Evolutionary conservation across 2,797 vertebrate genomes (phyloP), one percentile per base, ranked within the genome.

Genomic region (Helarctos malayanus): DNA sequence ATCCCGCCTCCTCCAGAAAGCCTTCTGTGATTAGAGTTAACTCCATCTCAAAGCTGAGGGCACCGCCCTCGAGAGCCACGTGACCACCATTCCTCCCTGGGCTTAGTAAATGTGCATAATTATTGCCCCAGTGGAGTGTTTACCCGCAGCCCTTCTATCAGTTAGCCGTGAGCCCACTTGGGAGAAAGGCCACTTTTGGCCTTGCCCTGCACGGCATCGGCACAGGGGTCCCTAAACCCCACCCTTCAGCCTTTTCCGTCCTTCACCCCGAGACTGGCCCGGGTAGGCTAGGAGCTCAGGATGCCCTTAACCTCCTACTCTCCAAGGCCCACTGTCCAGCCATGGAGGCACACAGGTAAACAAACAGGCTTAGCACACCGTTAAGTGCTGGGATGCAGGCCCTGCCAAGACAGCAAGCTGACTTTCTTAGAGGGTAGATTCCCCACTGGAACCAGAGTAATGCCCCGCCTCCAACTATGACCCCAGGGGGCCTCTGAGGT

Each of bases 1-100:
- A 95, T 95, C 29, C 80, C 84, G 19, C 97, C 97, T 97, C 98
- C 97, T 98, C 97, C 98, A 97, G 98, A 97, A 97, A 97, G 97
- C 91, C 98, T 98, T 97, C 97, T 18, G 86, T 92, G 97, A 98
- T 97, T 97, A 95, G 73, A 91, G 84, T 93, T 92, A 91, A 97
- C 80, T 88, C 95, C 95, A 96, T 95, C 92, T 95, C 83, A 84
- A 96, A 93, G 68, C 93, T 76, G 78, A 97, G 95, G 85, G 97
- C 97, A 9, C 95, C 95, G 95, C 95, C 97, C 95, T 98, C 81
- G 61, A 88, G 90, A 81, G 92, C 97, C 97, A 97, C 98, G 97
- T 97, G 97, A 98, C 96, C 87, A 27, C 68, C 91, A 91, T 96
- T 89, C 95, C 93, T 96, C 83, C 90, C 71, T 52, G 90, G 91